Evolutionary conservation across 2,888 invertebrate genomes (phyloP).

Genomic region (Hypomecis punctinalis): DNA sequence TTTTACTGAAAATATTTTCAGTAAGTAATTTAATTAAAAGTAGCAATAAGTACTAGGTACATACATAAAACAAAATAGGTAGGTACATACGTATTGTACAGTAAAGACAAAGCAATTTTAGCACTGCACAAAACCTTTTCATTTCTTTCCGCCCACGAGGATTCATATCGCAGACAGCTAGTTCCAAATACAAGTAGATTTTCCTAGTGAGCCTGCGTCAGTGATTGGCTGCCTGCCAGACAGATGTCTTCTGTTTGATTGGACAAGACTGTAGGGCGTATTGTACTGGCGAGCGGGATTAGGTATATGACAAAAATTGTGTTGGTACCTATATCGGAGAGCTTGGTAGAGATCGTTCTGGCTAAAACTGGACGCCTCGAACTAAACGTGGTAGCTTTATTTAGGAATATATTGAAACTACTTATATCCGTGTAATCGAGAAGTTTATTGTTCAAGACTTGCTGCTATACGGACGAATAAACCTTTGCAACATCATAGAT

Average conservation of each 20-base stretch:
- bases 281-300: conserved; percentile 7
- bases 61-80: no score
- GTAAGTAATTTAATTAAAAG: no score
- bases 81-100: not conserved
- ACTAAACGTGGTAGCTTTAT: no score
- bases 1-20: no score
- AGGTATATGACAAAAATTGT: not conserved
- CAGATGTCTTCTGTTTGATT: conserved; percentile 42
- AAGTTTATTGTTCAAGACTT: no score
- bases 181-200: conserved; percentile 6
- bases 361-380: no score
- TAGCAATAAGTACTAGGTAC: no score
- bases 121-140: not conserved
- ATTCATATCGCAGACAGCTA: conserved; percentile 14
- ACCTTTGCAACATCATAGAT: no score
- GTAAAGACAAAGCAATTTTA: not conserved
- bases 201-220: conserved; percentile 20
- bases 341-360: no score
- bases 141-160: not conserved
- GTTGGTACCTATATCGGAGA: not conserved
- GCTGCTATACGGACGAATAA: no score
- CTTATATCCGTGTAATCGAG: no score
- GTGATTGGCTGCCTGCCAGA: conserved; percentile 45
- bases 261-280: conserved; percentile 39
- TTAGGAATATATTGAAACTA: no score